Conservation (phyloP, 1,140 invertebrate genomes). For the Magallana ariakensis region DNA sequence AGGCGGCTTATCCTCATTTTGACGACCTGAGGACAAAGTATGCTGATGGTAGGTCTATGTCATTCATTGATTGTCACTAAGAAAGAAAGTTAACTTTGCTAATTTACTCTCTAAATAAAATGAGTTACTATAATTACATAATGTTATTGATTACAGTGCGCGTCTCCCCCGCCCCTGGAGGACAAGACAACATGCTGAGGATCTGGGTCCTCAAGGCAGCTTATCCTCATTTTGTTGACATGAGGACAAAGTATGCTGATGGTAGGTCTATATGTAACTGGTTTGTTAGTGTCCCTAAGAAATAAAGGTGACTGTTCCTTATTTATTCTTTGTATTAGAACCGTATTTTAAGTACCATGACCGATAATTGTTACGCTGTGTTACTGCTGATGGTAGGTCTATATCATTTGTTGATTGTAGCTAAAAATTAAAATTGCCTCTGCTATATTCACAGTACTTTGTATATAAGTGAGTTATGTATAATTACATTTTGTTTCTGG, state of each 20-base stretch:
- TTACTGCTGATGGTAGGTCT: no score
- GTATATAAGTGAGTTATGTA: no score
- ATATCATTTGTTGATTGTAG: no score
- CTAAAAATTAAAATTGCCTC: no score
- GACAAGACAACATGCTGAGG: conserved; percentile 90
- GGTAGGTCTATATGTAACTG: conserved; percentile 63
- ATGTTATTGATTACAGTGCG: no score
- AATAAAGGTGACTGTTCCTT: background rate
- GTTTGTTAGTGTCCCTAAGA: background rate
- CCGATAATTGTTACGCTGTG: no score
- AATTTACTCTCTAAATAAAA: no score
- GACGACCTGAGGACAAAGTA: conserved; percentile 97
- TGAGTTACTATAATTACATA: no score
- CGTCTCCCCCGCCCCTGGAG: no score
- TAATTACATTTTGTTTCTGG: background rate
- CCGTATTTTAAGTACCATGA: no score
- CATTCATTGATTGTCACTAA: background rate
- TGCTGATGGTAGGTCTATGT: conserved; percentile 72
- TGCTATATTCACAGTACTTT: no score
- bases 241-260: conserved; percentile 91
- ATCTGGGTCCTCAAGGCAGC: conserved; percentile 96
- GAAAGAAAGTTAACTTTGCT: background rate
- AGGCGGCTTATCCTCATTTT: conserved; percentile 92
- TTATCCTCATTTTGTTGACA: conserved; percentile 94
- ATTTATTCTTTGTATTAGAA: no score